Evolutionary conservation across 2,888 invertebrate genomes (phyloP).

Genomic region (Lepeophtheirus nordmannii): DNA sequence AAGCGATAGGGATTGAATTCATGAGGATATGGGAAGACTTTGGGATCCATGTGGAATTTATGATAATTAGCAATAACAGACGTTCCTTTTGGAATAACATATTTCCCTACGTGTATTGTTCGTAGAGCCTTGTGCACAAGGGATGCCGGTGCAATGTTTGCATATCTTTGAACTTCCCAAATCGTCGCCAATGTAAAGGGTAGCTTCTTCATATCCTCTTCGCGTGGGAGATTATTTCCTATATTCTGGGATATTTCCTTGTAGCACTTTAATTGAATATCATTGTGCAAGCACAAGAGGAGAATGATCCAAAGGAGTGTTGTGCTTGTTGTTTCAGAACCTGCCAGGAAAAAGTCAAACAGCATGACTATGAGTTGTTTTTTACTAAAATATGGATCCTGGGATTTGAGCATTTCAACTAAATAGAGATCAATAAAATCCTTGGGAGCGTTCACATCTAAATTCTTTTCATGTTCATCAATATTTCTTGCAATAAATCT

Average conservation of each 20-base stretch:
- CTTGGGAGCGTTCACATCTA: neutral
- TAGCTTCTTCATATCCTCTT: constrained; percentile 1
- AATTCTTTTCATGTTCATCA: neutral
- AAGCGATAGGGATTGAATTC: constrained; percentile 17
- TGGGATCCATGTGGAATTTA: constrained; percentile 3
- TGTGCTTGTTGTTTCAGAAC: constrained; percentile 18
- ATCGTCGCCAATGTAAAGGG: constrained; percentile 6
- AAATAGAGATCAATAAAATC: constrained; percentile 20
- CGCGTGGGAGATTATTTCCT: neutral
- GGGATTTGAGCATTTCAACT: constrained; percentile 1
- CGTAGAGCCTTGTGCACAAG: neutral
- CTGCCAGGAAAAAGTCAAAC: constrained; percentile 16
- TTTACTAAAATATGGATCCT: neutral
- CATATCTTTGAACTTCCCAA: constrained; percentile 14
- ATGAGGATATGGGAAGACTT: constrained; percentile 13
- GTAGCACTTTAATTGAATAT: constrained; percentile 9
- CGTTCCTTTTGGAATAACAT: neutral
- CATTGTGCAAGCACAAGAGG: neutral
- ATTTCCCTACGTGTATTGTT: neutral
- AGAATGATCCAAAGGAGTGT: constrained; percentile 14
- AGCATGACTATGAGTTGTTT: constrained; percentile 12
- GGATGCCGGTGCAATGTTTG: neutral
- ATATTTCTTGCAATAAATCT: constrained; percentile 11
- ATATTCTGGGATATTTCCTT: neutral
- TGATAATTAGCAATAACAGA: neutral